A percentile compares a stretch with the other conserved stretches of the same genome.
Conservation (phyloP, 2,113 vertebrate genomes). For the Promerops cafer region DNA sequence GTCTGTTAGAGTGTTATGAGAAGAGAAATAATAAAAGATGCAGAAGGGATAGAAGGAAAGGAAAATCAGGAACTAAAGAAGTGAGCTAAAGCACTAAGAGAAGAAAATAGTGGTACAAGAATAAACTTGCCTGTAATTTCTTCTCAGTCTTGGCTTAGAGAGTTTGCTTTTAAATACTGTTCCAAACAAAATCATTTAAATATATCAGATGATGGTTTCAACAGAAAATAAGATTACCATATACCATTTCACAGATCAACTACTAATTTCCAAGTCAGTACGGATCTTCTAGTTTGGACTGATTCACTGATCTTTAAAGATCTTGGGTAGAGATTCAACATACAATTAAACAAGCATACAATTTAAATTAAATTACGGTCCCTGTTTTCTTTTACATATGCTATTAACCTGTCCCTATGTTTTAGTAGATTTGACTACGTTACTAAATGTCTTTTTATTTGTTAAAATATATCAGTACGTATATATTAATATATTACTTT, state of each 20-base stretch:
- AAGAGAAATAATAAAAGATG: not conserved
- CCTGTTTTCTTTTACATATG: not conserved
- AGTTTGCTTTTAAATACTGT: not conserved
- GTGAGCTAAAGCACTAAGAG: not conserved
- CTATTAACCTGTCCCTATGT: not conserved
- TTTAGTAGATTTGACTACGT: not conserved
- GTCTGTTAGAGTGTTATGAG: not conserved
- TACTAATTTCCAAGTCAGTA: not conserved
- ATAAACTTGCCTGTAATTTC: not conserved
- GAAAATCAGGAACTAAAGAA: not conserved
- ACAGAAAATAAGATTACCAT: not conserved
- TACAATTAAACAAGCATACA: not conserved
- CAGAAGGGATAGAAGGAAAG: not conserved
- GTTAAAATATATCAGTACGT: not conserved
- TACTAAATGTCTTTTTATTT: not conserved
- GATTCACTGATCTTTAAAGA: not conserved
- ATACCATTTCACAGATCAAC: not conserved
- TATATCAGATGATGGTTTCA: not conserved
- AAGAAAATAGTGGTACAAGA: not conserved
- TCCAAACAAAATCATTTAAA: not conserved
- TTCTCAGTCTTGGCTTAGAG: not conserved
- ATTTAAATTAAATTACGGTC: not conserved
- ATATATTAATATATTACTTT: not conserved
- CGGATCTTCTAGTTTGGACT: not conserved
- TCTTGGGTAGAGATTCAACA: not conserved